Conservation (phyloP, 2,113 vertebrate genomes). For the Etheostoma cragini region DNA sequence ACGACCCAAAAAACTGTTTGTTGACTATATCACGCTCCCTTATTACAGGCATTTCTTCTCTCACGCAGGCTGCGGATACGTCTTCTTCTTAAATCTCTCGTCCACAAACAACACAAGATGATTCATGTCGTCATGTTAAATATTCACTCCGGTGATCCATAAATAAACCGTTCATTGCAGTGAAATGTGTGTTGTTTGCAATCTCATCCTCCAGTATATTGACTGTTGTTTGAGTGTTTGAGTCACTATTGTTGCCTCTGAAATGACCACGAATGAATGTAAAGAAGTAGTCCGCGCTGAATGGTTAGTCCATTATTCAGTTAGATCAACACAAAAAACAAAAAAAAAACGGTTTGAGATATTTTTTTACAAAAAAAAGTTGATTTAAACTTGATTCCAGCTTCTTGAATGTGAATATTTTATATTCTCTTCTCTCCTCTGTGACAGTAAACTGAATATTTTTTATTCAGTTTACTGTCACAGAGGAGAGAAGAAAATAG, state of each 20-base stretch:
- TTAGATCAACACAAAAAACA: not conserved
- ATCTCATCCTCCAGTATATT: not conserved
- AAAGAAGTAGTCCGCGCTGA: not conserved
- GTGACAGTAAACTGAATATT: too few species aligned
- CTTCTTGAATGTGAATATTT: too few species aligned
- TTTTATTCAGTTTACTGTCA: too few species aligned
- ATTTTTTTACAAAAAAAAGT: too few species aligned
- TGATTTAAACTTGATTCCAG: too few species aligned
- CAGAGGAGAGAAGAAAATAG: too few species aligned
- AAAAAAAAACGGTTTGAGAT: too few species aligned
- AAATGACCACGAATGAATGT: not conserved
- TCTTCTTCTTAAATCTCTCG: slow-evolving; percentile 21
- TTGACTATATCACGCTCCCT: slow-evolving; percentile 34
- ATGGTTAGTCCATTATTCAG: not conserved
- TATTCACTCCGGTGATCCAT: slow-evolving; percentile 16
- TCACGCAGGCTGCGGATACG: slow-evolving; percentile 7
- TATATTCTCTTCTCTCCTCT: too few species aligned
- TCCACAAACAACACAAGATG: not conserved
- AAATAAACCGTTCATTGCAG: not conserved
- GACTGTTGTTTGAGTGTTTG: not conserved
- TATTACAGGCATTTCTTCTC: slow-evolving; percentile 10
- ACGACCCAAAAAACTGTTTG: slow-evolving; percentile 30
- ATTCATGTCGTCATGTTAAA: not conserved
- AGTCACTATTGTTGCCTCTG: not conserved
- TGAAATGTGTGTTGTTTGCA: not conserved